phyloP scores from a whole-genome alignment of 2,888 invertebrate species.

The Lasius fuliginosus region DNA sequence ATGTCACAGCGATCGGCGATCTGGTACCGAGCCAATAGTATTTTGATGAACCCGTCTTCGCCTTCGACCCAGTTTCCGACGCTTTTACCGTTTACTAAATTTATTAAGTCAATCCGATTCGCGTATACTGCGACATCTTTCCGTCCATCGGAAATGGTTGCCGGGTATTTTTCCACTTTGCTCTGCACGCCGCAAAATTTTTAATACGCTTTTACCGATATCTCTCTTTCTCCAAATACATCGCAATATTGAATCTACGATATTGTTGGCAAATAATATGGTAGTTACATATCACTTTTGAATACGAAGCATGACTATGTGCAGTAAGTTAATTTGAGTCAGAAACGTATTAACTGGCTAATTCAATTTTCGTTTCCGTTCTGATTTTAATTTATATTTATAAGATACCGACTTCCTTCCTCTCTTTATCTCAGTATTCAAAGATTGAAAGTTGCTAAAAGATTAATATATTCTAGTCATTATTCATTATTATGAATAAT shows the following conservation, averaged over 20 bases:
- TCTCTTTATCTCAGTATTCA: background rate
- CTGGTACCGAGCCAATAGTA: slow-evolving; percentile 59
- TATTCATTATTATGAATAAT: background rate
- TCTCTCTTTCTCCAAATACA: background rate
- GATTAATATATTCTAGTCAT: background rate
- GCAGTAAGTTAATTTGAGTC: background rate
- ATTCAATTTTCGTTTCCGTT: background rate
- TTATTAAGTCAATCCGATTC: slow-evolving; percentile 52
- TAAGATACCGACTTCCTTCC: background rate
- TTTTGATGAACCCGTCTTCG: slow-evolving; percentile 64
- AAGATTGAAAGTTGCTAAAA: background rate
- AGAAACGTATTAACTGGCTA: background rate
- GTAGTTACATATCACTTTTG: background rate
- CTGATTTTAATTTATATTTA: background rate
- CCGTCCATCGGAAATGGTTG: background rate
- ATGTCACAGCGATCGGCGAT: slow-evolving; percentile 41
- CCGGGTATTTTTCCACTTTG: background rate
- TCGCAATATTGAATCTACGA: slow-evolving; percentile 2
- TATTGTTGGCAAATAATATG: background rate
- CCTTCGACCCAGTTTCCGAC: slow-evolving; percentile 53
- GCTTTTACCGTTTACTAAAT: slow-evolving; percentile 56
- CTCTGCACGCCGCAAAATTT: background rate
- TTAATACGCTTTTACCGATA: background rate
- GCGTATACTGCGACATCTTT: background rate
- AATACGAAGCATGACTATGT: background rate